Percentiles rank a stretch among this genome's conserved stretches.
These are phyloP conservation scores for Ctenochaetus hawaiiensis DNA, from an alignment of 2,797 vertebrate species.

Conservation along the genomic window DNA sequence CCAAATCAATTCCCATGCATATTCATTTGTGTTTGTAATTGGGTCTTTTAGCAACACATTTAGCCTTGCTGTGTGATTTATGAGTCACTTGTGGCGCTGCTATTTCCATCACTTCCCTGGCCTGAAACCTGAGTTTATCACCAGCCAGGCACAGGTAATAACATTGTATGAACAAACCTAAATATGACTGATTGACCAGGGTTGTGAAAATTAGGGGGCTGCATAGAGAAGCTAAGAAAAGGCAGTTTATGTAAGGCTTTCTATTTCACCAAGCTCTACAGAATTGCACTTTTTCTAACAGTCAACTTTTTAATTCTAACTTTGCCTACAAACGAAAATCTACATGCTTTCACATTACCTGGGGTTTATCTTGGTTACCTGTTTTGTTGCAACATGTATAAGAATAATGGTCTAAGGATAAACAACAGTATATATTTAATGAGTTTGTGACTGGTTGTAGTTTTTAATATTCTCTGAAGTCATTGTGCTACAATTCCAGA, in stretches of 20 bases:
- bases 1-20: slow-evolving; percentile 54
- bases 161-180: neutral
- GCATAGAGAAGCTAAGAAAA: neutral
- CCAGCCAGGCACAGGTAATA: slow-evolving; percentile 7
- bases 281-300: neutral
- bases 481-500: neutral
- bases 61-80: slow-evolving; percentile 49
- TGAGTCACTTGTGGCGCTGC: slow-evolving; percentile 14
- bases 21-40: slow-evolving; percentile 57
- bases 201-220: neutral
- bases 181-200: slow-evolving; percentile 26
- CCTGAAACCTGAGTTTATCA: slow-evolving; percentile 20
- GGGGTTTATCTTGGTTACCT: neutral
- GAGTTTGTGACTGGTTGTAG: neutral
- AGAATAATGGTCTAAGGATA: neutral
- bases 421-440: neutral
- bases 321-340: neutral
- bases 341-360: neutral
- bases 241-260: neutral
- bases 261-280: neutral
- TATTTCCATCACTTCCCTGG: slow-evolving; percentile 2
- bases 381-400: neutral
- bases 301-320: neutral
- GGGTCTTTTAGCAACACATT: slow-evolving; percentile 33
- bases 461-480: neutral